Base-by-base conservation (phyloP, 2,888 invertebrate species). In the Druceiella hillmani region DNA sequence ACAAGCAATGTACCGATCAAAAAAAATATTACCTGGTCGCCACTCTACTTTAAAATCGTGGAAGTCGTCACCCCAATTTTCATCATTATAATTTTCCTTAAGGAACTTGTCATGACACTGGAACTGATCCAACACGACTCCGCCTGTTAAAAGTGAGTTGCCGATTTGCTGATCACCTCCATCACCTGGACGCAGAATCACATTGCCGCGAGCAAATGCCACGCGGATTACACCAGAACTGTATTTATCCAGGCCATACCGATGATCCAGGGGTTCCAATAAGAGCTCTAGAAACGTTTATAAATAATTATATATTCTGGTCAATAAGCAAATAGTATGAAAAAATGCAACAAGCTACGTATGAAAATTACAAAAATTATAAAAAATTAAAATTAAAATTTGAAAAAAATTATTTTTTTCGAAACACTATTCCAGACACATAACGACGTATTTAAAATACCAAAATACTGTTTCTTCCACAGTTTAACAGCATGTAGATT, bases 161-260 rank as follows among this genome's bases (percentile, higher is more conserved):
- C 62, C 62, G 34, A 59, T 50, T 6, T 28, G 26, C 9, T 38
- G 36, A 43, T 61, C 57, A 12, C 49, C 46, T n/a, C 47, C 51
- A 32, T 48, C 39, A 15, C 45, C 47, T 2, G 60, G 49, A 15
- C 55, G 41, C 17, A 50, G 44, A 33, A 63, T 61, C 9, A 16
- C 43, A 54, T 81, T 81, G 35, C 83, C 83, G 12, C 73, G 60
- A 2, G 74, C 59, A 51, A 78, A 77, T 6, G 81, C 81, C 14
- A 87, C 61, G 41, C 81, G 73, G 28, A 86, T 74, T 56, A 80
- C 76, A 1, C 82, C 81, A 2, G 80, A 79, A 11, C 68, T 59
- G 40, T 61, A 64, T 41, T 55, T 62, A 54, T 61, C 58, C 29
- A 55, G 46, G 7, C 79, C 81, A 50, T 81, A 82, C 24, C 59